A percentile compares a stretch with the other conserved stretches of the same genome.
Evolutionary conservation across 2,113 vertebrate species (phyloP).

Genomic region (Centropus bengalensis): DNA sequence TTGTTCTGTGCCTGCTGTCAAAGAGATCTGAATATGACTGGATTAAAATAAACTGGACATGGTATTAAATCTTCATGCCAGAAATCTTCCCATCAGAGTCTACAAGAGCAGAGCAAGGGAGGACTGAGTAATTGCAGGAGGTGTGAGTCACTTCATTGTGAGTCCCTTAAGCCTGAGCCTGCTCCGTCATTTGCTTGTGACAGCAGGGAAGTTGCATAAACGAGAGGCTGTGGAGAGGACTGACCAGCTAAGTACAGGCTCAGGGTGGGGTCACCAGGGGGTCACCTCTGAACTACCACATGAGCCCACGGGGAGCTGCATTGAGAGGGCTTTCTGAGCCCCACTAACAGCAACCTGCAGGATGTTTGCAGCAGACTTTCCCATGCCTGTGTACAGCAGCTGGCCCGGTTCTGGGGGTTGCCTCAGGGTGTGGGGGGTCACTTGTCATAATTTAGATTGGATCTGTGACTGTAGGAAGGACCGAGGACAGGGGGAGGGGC

Average conservation of each 20-base stretch:
- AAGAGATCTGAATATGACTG: not conserved
- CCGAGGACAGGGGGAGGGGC: not conserved
- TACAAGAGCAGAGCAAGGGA: not conserved
- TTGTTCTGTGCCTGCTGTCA: not conserved
- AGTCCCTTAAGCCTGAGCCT: not conserved
- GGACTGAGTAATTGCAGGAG: not conserved
- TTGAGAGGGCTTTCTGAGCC: not conserved
- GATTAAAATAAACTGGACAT: not conserved
- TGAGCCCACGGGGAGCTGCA: not conserved
- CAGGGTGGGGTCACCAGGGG: not conserved
- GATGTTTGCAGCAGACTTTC: not conserved
- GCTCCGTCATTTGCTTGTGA: not conserved
- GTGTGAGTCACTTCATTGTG: not conserved
- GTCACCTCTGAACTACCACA: not conserved
- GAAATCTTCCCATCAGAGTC: not conserved
- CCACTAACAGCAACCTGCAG: not conserved
- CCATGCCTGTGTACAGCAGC: not conserved
- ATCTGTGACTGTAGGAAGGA: not conserved
- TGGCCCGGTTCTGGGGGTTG: not conserved
- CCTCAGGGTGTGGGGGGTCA: not conserved
- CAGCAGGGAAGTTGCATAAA: not conserved
- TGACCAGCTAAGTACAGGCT: constrained; percentile 23
- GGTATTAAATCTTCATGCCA: not conserved
- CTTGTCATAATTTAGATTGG: not conserved
- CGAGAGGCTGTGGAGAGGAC: not conserved